Evolutionary conservation across 2,797 vertebrate genomes (phyloP).

Genomic region (Benthosema pterotum): DNA sequence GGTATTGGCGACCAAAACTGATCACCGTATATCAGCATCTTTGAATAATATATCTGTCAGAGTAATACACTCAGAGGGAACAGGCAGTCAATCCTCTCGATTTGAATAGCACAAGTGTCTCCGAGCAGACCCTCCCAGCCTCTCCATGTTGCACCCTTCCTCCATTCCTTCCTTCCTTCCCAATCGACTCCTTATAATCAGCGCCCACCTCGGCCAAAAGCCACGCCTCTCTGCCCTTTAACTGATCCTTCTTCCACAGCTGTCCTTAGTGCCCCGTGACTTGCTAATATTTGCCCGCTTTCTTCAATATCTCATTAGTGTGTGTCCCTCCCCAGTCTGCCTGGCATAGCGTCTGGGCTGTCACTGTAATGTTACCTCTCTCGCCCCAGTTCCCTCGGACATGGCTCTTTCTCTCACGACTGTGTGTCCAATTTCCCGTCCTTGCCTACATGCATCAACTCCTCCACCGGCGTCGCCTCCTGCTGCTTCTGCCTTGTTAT

Average conservation of each 20-base stretch:
- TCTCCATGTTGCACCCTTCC: slow-evolving; percentile 5
- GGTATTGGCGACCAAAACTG: neutral
- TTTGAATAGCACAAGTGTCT: neutral
- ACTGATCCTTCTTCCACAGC: slow-evolving; percentile 29
- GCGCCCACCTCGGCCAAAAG: slow-evolving; percentile 27
- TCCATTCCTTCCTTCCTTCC: slow-evolving; percentile 9
- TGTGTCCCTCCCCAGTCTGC: slow-evolving; percentile 38
- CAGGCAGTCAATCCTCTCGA: neutral
- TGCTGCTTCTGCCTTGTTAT: slow-evolving; percentile 51
- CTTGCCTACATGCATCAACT: slow-evolving; percentile 37
- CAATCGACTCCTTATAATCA: neutral
- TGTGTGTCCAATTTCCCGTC: slow-evolving; percentile 44
- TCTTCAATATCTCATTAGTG: slow-evolving; percentile 54
- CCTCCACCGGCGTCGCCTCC: slow-evolving; percentile 41
- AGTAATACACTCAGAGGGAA: too few species aligned
- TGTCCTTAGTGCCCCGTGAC: slow-evolving; percentile 13
- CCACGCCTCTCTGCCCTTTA: slow-evolving; percentile 24
- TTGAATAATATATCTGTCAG: too few species aligned
- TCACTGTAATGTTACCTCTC: slow-evolving; percentile 53
- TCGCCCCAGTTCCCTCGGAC: slow-evolving; percentile 46
- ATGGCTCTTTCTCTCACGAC: slow-evolving; percentile 49
- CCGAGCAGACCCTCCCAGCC: neutral
- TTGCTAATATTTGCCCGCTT: slow-evolving; percentile 43
- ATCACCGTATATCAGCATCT: neutral
- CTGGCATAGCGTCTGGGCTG: slow-evolving; percentile 29